Percentiles rank a stretch among this genome's conserved stretches.
These are phyloP conservation scores for Athene noctua DNA, from an alignment of 2,113 vertebrate species.

Conservation along the genomic window DNA sequence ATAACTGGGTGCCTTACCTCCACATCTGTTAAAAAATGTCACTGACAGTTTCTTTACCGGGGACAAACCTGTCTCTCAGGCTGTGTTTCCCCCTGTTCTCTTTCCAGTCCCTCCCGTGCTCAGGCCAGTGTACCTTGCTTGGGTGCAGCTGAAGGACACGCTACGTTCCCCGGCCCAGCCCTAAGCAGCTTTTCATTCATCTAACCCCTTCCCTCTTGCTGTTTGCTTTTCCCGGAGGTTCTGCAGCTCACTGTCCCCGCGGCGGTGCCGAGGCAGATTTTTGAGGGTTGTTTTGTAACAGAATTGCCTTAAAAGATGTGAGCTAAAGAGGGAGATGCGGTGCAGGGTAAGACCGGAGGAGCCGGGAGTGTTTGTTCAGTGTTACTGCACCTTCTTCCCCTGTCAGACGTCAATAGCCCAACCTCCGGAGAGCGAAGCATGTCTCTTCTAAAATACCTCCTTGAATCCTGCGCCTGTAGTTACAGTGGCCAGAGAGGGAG, in stretches of 20 bases:
- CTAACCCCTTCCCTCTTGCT: neutral
- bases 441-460: neutral
- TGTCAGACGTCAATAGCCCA: fast-evolving
- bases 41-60: neutral
- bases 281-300: neutral
- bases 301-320: neutral
- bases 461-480: neutral
- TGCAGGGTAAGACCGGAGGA: too few relatives aligned
- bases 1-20: neutral
- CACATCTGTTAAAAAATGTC: neutral
- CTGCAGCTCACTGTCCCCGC: neutral
- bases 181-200: fast-evolving
- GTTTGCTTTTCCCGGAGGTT: fast-evolving
- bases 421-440: neutral
- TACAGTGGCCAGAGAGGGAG: neutral
- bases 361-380: fast-evolving
- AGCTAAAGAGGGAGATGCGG: neutral
- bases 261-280: neutral
- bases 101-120: neutral
- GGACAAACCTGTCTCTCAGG: neutral
- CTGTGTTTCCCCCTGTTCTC: neutral
- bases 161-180: fast-evolving
- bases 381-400: neutral
- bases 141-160: fast-evolving
- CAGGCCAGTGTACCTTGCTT: neutral